Evolutionary conservation across 2,888 invertebrate genomes (phyloP).

Genomic region (Monochamus alternatus): DNA sequence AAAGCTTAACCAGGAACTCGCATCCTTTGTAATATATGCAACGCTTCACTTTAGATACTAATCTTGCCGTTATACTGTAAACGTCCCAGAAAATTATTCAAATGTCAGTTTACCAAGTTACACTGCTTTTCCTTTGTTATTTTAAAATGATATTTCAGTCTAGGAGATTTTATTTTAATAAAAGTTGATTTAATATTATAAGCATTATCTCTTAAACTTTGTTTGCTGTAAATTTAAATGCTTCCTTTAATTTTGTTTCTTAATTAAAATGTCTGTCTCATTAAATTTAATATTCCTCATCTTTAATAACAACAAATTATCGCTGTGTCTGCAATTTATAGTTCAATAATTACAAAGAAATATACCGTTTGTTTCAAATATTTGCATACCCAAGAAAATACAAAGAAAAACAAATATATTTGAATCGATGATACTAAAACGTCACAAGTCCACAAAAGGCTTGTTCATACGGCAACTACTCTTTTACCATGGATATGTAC

Average conservation of each 20-base stretch:
- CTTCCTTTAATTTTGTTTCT: background rate
- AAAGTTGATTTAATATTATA: background rate
- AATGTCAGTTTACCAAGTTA: background rate
- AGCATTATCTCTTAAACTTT: background rate
- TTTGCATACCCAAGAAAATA: background rate
- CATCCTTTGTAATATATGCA: background rate
- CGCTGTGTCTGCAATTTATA: background rate
- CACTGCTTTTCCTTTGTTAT: background rate
- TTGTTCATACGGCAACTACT: too few relatives aligned
- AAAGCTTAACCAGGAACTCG: too few relatives aligned
- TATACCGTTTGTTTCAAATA: too few relatives aligned
- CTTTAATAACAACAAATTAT: background rate
- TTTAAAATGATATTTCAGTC: background rate
- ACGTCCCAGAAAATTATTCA: background rate
- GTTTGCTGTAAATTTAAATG: background rate
- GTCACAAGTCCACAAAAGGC: too few relatives aligned
- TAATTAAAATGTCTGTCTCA: background rate
- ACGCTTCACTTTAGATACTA: background rate
- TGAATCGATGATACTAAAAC: too few relatives aligned
- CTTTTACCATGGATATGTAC: too few relatives aligned
- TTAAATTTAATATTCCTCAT: background rate
- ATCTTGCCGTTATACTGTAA: background rate
- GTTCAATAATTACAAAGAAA: too few relatives aligned
- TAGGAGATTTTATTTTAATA: background rate
- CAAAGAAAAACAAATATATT: too few relatives aligned